Base-by-base conservation (phyloP, 2,113 vertebrate species). In the Apodemus sylvaticus region DNA sequence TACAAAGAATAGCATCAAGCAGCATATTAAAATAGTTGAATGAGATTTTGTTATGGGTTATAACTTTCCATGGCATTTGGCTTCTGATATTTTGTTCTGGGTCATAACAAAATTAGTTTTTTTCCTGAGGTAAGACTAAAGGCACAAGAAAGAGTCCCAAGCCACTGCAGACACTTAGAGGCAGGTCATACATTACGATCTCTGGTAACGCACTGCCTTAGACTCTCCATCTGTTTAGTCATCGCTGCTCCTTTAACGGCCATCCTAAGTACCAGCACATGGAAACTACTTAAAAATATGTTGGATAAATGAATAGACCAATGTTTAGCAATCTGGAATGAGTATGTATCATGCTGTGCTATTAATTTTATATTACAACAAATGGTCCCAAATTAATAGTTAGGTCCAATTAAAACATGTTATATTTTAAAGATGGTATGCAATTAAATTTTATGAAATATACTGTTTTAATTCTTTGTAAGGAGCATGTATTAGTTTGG, bases 81-180 rank as follows among this genome's bases (percentile, higher is more conserved):
- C 26, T 95, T 86, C 64, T n/a, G 86, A 31, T 76, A 76, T 77
- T 95, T 93, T 95, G 92, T 93, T 96, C 90, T 70, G 53, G 68
- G 55, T 62, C 58, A 74, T 58, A 92, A 94, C 89, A 97, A 94
- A 91, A 97, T 95, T 83, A 87, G 31, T 82, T 97, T 96, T 77
- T 85, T 92, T 87, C 60, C 85, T 94, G 53, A 92, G 81, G 31
- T 22, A 31, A 96, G 55, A 94, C 42, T 86, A 93, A 88, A 81
- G 48, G 58, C 64, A 86, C 93, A 64, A n/a, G 70, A 90, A 55
- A 94, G 14, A 93, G 83, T 51, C 42, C 62, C 58, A 86, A 94
- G 86, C 70, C 82, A 81, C 82, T 68, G 42, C 26, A 95, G 86
- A 96, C 70, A 85, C 77, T 85, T 77, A 89, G 95, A 95, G 79